Evolutionary conservation across 2,113 vertebrate species (phyloP).

Genomic region (Oreocharis arfaki): DNA sequence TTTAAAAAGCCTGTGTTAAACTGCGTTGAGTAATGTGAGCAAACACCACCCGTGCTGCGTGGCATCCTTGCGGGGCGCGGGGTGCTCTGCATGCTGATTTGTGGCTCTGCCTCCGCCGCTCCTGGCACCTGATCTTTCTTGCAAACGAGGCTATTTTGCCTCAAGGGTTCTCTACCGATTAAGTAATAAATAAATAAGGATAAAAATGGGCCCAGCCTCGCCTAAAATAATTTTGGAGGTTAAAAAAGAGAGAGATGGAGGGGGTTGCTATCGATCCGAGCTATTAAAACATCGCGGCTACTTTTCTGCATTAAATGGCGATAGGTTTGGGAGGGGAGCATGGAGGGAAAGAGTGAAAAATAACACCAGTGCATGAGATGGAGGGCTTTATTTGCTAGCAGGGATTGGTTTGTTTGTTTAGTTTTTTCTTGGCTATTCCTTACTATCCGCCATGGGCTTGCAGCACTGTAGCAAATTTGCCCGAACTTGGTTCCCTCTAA

Average conservation of each 20-base stretch:
- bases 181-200: conserved; percentile 60
- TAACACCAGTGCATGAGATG: background rate
- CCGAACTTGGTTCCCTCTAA: background rate
- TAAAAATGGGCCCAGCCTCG: background rate
- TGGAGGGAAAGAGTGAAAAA: conserved; percentile 16
- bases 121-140: conserved; percentile 56
- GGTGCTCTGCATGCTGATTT: conserved; percentile 49
- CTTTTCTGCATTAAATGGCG: background rate
- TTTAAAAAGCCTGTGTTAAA: conserved; percentile 34
- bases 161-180: conserved; percentile 42
- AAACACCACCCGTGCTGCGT: background rate
- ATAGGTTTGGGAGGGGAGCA: background rate
- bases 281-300: background rate
- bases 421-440: background rate
- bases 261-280: conserved; percentile 1
- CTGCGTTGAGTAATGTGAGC: conserved; percentile 8
- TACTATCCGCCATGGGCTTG: background rate
- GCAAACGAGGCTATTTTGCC: conserved; percentile 31
- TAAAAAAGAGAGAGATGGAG: conserved; percentile 1
- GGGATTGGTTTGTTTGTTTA: background rate
- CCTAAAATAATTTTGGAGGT: conserved; percentile 58
- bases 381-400: background rate
- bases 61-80: background rate
- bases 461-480: background rate
- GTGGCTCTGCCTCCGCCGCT: background rate